These are phyloP conservation scores for Sebastes cheni DNA, from an alignment of 2,797 vertebrate species.

Conservation along the genomic window DNA sequence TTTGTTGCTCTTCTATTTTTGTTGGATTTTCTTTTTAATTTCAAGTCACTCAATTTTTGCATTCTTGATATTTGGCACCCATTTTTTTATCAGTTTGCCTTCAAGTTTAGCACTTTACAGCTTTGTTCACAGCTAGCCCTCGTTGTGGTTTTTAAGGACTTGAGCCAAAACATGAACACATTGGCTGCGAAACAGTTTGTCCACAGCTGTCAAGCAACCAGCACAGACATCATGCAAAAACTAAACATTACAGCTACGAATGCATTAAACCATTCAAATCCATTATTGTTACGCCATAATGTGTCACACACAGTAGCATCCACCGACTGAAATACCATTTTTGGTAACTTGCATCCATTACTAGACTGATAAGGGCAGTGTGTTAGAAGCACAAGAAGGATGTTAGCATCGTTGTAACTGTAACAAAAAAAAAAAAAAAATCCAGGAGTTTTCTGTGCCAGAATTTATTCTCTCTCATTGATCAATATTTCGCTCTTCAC, in stretches of 20 bases:
- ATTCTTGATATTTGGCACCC: slow-evolving; percentile 39
- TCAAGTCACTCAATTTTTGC: slow-evolving; percentile 6
- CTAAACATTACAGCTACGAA: slow-evolving; percentile 20
- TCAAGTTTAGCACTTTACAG: slow-evolving; percentile 74
- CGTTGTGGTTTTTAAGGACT: slow-evolving; percentile 63
- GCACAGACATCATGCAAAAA: slow-evolving; percentile 43
- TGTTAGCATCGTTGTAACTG: slow-evolving; percentile 41
- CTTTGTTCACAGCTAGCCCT: slow-evolving; percentile 53
- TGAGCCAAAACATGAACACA: slow-evolving; percentile 54
- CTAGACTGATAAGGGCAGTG: slow-evolving; percentile 1
- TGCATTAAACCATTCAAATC: slow-evolving; percentile 12
- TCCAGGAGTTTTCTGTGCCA: slow-evolving; percentile 57
- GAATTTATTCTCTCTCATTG: slow-evolving; percentile 59
- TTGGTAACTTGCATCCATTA: slow-evolving; percentile 23
- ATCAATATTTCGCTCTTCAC: slow-evolving; percentile 77
- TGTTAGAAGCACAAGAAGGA: not conserved
- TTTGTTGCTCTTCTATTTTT: slow-evolving; percentile 33
- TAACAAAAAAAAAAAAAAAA: slow-evolving; percentile 31
- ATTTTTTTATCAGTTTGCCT: slow-evolving; percentile 68
- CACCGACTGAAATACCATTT: slow-evolving; percentile 18
- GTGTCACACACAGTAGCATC: slow-evolving; percentile 18
- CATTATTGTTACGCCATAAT: slow-evolving; percentile 10
- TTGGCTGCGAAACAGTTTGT: slow-evolving; percentile 33
- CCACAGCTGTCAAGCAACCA: slow-evolving; percentile 39
- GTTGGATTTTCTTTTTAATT: not conserved